These are phyloP conservation scores for Polyergus mexicanus DNA, from an alignment of 1,140 invertebrate species.

Conservation along the genomic window DNA sequence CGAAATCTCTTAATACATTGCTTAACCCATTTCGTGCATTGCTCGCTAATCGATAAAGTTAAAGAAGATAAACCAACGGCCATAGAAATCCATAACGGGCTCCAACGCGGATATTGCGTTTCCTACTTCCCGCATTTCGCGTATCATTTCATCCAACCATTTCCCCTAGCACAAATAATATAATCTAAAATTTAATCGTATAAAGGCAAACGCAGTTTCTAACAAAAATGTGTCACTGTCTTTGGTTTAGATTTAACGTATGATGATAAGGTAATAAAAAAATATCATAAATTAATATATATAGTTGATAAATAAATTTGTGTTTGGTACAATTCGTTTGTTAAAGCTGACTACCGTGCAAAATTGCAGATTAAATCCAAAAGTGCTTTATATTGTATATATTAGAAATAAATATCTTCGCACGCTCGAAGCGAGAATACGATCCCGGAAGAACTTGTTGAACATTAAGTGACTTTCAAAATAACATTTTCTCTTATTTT, in stretches of 20 bases:
- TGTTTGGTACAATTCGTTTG: no score
- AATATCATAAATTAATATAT: not conserved
- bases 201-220: not conserved
- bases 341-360: not conserved
- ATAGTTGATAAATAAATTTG: not conserved
- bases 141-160: not conserved
- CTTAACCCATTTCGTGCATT: constrained; percentile 45
- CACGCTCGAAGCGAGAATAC: not conserved
- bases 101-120: constrained; percentile 15
- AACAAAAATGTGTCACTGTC: not conserved
- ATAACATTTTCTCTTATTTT: constrained; percentile 21
- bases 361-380: not conserved
- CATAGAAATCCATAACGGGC: constrained; percentile 39
- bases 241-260: constrained; percentile 11
- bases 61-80: constrained; percentile 48
- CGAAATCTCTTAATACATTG: constrained; percentile 56
- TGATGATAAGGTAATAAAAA: not conserved
- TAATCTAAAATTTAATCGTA: constrained; percentile 44
- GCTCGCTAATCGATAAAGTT: constrained; percentile 55
- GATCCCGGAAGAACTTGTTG: constrained; percentile 6
- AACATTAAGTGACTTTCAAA: constrained; percentile 39
- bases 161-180: not conserved
- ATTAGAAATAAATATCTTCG: not conserved
- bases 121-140: not conserved
- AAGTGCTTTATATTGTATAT: not conserved